A percentile compares a stretch with the other conserved stretches of the same genome.
These are phyloP conservation scores for Macrobrachium rosenbergii DNA, from an alignment of 1,140 invertebrate genomes.

Conservation along the genomic window DNA sequence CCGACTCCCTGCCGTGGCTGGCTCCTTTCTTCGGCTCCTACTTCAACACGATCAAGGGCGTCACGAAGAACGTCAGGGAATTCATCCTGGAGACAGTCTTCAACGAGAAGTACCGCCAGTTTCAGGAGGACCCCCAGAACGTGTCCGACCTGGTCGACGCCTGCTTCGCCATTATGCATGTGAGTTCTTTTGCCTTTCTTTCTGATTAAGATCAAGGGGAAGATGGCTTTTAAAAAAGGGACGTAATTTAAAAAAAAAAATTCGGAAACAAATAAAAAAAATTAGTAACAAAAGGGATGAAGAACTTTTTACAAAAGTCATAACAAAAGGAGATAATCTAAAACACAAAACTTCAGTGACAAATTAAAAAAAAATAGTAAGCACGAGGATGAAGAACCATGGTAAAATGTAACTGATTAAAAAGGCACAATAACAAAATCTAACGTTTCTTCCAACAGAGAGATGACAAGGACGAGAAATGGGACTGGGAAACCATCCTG, in stretches of 20 bases:
- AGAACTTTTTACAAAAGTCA: no score
- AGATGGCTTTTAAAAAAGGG: no score
- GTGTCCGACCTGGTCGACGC: constrained; percentile 80
- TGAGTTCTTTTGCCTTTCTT: constrained; percentile 40
- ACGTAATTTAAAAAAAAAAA: no score
- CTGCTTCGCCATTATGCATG: constrained; percentile 72
- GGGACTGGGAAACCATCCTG: constrained; percentile 64
- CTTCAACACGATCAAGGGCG: constrained; percentile 78
- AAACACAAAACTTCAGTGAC: no score
- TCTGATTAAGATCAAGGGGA: constrained; percentile 53
- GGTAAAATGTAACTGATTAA: no score
- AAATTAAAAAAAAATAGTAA: no score
- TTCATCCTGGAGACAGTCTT: constrained; percentile 83
- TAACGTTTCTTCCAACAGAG: no score
- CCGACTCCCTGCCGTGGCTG: constrained; percentile 90
- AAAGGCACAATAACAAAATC: no score
- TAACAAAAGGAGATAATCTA: no score
- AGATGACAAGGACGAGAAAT: constrained; percentile 66
- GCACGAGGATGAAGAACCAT: no score
- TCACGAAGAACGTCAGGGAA: constrained; percentile 79
- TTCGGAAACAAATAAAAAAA: no score
- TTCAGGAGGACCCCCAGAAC: constrained; percentile 66
- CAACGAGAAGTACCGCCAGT: constrained; percentile 67
- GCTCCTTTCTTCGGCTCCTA: constrained; percentile 80
- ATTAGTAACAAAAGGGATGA: no score